Base-by-base conservation (phyloP, 2,888 invertebrate species). In the Yponomeuta sedellus region DNA sequence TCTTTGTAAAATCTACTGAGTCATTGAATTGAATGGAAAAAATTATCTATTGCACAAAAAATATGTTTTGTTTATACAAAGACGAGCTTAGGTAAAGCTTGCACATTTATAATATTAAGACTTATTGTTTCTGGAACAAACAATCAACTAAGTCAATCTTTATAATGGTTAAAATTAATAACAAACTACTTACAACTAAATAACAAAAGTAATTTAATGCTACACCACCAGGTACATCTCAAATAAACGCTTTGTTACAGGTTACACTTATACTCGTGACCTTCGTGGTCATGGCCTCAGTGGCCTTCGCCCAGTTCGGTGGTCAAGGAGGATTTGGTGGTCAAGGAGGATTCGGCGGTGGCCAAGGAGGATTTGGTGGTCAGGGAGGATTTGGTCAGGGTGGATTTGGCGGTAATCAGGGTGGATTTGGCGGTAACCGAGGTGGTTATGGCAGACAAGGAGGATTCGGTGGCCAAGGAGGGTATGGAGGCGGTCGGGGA, bases 221-320 rank as follows among this genome's bases (percentile, higher is more conserved):
- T n/a, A n/a, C n/a, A n/a, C n/a, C n/a, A n/a, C n/a, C n/a, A n/a
- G n/a, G n/a, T n/a, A 2, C n/a, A 19, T 57, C 2, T 57, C 2
- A 25, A 19, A 20, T 11, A 19, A 58, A 20, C 25, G 25, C 34
- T 34, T 25, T 59, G 8, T 59, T 59, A 59, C 59, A 64, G 34
- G 39, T 66, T 25, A 74, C 71, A 72, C 64, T 61, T 19, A 10
- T 67, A n/a, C 61, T 71, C 11, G 19, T 71, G 16, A 19, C 57
- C 10, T 39, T 71, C 10, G 65, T 68, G 52, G 8, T 70, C 8
- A 16, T 71, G 69, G 68, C 70, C 11, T 64, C 68, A 39, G 64
- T 66, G 19, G 67, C 68, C 5, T 25, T 65, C n/a, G 71, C 68
- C 44, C 70, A 69, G 61, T 70, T 68, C 10, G 72, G 73, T 1